Evolutionary conservation across 2,797 vertebrate species (phyloP), one percentile per base, ranked within the genome.

Genomic region (Momotus momota): DNA sequence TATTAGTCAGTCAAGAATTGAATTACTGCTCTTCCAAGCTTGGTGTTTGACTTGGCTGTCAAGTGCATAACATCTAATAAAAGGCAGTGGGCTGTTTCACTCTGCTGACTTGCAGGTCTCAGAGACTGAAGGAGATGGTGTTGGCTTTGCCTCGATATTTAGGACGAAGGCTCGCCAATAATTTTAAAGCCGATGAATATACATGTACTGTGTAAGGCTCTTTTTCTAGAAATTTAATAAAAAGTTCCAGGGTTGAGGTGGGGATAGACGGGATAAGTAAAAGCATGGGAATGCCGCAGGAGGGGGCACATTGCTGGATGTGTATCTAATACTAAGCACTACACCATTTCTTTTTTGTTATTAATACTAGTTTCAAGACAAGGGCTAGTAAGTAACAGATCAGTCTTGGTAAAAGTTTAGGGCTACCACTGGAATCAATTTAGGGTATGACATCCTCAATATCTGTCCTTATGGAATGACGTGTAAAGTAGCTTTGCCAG

Each of bases 1-100:
- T 8, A 64, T 88, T 72, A 57, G 33, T 70, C 57, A 49, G 31
- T 46, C 74, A 89, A 45, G 26, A 90, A 88, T 8, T 51, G 66
- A 96, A 81, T 84, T 93, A 86, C 62, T 84, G 81, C 84, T 90
- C 67, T 62, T 81, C 81, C 66, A 73, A 23, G 33, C 74, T 6
- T 84, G 84, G 71, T 84, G 23, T 86, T 79, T 89, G 91, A 62
- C 89, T 79, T 46, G 81, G 70, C 78, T 91, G 71, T 80, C 78
- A 86, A 70, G 71, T 10, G 40, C 35, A 6, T 25, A 64, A 52
- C 49, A 61, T 43, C 73, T 66, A 60, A 86, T 85, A 66, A 88
- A 91, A 93, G 58, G 74, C 93, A 91, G 86, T 31, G 78, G 58
- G 78, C 91, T 91, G 93, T 85, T 86, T 60, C 93, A 72, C 71